These are phyloP conservation scores for Nemopilema nomurai DNA, from an alignment of 30 jellyfish, hydroid and myxozoan genomes.

Conservation along the genomic window DNA sequence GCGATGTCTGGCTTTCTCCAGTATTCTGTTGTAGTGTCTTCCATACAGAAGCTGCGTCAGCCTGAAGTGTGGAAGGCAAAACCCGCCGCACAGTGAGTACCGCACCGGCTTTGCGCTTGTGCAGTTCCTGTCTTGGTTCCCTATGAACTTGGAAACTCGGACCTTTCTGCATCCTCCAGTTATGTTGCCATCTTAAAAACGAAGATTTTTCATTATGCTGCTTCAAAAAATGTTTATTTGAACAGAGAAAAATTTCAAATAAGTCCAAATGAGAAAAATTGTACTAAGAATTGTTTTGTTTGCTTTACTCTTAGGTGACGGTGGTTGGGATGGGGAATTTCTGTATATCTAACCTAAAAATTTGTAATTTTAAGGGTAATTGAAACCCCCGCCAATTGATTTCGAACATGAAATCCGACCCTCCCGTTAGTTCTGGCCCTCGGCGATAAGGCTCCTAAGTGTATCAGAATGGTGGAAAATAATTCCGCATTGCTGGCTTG, in stretches of 20 bases:
- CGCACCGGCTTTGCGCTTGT: slow-evolving; percentile 74
- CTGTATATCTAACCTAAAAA: too few relatives aligned
- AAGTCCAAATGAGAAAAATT: too few relatives aligned
- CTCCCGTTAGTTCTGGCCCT: too few relatives aligned
- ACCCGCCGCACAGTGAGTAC: slow-evolving; percentile 68
- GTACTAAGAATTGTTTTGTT: too few relatives aligned
- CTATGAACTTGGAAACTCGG: slow-evolving; percentile 61
- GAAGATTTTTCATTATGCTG: not conserved
- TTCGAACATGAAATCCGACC: too few relatives aligned
- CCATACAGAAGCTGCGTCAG: slow-evolving; percentile 56
- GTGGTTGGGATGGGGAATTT: too few relatives aligned
- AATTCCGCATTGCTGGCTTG: too few relatives aligned
- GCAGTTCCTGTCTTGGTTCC: slow-evolving; percentile 77
- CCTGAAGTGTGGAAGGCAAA: slow-evolving; percentile 66
- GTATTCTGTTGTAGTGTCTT: slow-evolving; percentile 28
- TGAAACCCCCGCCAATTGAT: too few relatives aligned
- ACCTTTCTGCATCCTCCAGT: slow-evolving; percentile 77
- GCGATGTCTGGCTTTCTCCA: slow-evolving; percentile 57
- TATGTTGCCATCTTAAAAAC: slow-evolving; percentile 47
- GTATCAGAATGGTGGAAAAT: too few relatives aligned
- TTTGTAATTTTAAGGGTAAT: too few relatives aligned
- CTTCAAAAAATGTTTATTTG: not conserved
- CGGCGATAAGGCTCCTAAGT: too few relatives aligned
- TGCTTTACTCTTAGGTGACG: too few relatives aligned
- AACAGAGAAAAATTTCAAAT: not conserved